Evolutionary conservation across 2,888 invertebrate genomes (phyloP), one percentile per base, ranked within the genome.

Genomic region (Chironomus tentans): DNA sequence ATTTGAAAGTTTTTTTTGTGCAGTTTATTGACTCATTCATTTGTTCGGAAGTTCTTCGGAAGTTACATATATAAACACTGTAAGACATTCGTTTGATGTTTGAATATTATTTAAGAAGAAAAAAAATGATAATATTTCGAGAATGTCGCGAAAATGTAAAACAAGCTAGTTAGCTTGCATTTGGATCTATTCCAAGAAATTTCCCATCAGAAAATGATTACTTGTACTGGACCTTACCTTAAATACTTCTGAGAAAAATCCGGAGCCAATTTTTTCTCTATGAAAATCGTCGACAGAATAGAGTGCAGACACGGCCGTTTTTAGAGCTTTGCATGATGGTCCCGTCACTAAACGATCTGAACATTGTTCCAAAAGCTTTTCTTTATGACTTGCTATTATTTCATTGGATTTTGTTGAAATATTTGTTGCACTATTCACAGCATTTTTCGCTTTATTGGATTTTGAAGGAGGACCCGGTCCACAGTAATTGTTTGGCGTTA

Each of bases 231-330:
- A 38, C 10, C 22, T 87, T 86, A 97, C 98, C 93, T 97, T 97
- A 86, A 93, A 97, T 78, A 98, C 97, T 87, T 97, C 95, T 4
- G 97, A 97, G 87, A 97, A 98, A 86, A 98, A 98, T 78, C 98
- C 98, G 72, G 91, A 88, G 70, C 97, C 98, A 81, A 98, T 94
- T 85, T 94, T 94, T 85, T 96, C 96, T 83, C 92, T 89, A 79
- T 90, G 88, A 85, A 98, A 97, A 87, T 98, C 97, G 85, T 97
- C 97, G 79, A 96, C 89, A 68, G 96, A 90, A 82, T 95, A 94
- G 75, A 98, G 87, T 65, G 94, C 93, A 70, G 95, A 93, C 76
- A 97, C 95, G 70, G 97, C 97, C 80, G 94, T 93, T 82, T 92
- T 89, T 74, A 97, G 86, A 62, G 97, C 97, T 80, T 92, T 92